These are phyloP conservation scores for Oplegnathus fasciatus DNA, from an alignment of 2,113 vertebrate species.

Conservation along the genomic window DNA sequence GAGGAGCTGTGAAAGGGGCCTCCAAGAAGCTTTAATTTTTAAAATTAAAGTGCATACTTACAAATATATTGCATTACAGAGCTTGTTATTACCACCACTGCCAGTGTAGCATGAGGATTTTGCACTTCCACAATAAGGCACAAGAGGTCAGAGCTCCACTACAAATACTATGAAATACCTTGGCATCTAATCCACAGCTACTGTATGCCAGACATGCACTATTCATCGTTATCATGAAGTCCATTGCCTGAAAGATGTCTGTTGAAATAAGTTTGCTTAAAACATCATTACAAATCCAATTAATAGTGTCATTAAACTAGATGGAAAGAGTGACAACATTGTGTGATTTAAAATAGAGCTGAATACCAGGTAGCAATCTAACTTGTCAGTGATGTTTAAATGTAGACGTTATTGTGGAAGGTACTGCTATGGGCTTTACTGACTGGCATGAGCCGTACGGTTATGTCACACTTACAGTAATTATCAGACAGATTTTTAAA, in stretches of 20 bases:
- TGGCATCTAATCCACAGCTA: conserved; percentile 11
- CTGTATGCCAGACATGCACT: conserved; percentile 57
- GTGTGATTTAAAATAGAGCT: conserved; percentile 56
- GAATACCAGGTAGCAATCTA: conserved; percentile 51
- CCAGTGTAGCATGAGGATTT: conserved; percentile 7
- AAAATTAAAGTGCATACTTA: conserved; percentile 54
- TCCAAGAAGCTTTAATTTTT: conserved; percentile 39
- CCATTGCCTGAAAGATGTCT: conserved; percentile 72
- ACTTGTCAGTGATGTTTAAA: conserved; percentile 53
- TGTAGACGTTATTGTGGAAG: conserved; percentile 47
- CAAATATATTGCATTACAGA: conserved; percentile 44
- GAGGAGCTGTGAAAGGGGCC: conserved; percentile 37
- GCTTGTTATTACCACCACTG: conserved; percentile 21
- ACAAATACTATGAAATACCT: conserved; percentile 63
- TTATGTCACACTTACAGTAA: conserved; percentile 27
- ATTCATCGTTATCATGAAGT: conserved; percentile 67
- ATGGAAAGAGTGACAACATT: conserved; percentile 74
- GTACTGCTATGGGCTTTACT: conserved; percentile 12
- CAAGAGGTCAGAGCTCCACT: conserved; percentile 84
- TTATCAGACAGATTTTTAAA: conserved; percentile 18
- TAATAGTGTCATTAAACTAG: conserved; percentile 77
- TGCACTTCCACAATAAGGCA: conserved; percentile 77
- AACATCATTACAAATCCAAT: conserved; percentile 83
- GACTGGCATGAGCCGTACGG: conserved; percentile 18
- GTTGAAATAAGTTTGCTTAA: conserved; percentile 79